phyloP scores from a whole-genome alignment of 2,797 vertebrate genomes.

The Lithobates pipiens region DNA sequence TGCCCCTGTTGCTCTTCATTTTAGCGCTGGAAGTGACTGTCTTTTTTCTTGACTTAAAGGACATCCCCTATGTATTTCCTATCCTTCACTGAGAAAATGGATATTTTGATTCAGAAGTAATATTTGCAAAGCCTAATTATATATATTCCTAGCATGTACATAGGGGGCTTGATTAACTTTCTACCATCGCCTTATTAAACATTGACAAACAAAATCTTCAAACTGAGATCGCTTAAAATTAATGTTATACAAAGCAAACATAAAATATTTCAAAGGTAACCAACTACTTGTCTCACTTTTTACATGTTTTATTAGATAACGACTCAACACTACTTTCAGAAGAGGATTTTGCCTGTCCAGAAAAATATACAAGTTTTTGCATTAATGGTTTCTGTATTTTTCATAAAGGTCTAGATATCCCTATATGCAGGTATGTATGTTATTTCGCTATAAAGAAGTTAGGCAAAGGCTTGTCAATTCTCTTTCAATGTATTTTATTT shows the following conservation, averaged over 20 bases:
- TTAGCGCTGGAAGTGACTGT: too few relatives aligned
- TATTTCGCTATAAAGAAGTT: not conserved
- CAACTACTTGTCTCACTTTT: not conserved
- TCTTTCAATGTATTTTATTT: too few relatives aligned
- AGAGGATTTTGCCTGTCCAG: constrained; percentile 73
- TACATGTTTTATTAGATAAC: constrained; percentile 52
- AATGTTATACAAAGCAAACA: not conserved
- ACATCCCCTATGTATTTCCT: too few relatives aligned
- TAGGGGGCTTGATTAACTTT: too few relatives aligned
- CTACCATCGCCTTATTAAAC: not conserved
- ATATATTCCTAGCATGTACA: too few relatives aligned
- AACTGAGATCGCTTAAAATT: not conserved
- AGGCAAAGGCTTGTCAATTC: too few relatives aligned
- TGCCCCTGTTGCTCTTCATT: too few relatives aligned
- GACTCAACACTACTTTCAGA: constrained; percentile 65
- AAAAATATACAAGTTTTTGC: constrained; percentile 76
- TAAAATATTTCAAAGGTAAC: not conserved
- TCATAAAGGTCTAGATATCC: constrained; percentile 73
- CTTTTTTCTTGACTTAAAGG: too few relatives aligned
- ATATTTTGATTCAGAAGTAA: too few relatives aligned
- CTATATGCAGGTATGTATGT: constrained; percentile 56
- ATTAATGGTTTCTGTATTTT: constrained; percentile 77
- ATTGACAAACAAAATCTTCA: not conserved
- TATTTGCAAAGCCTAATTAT: too few relatives aligned
- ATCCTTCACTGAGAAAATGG: too few relatives aligned